phyloP scores from a whole-genome alignment of 1,140 invertebrate genomes.

The Nebria ingens region DNA sequence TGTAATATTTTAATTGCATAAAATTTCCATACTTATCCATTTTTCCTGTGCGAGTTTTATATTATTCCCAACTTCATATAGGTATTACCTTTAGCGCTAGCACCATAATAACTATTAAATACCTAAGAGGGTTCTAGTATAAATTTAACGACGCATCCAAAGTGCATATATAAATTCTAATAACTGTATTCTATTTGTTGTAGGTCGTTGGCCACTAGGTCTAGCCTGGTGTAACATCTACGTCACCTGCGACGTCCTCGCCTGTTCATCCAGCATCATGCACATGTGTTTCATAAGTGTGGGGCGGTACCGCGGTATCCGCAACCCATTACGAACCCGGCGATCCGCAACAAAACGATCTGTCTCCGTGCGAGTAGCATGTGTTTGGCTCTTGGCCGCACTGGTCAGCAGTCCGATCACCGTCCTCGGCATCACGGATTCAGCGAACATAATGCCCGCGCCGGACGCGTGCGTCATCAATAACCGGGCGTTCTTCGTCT shows the following conservation, averaged over 20 bases:
- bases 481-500: constrained; percentile 76
- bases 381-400: constrained; percentile 79
- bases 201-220: constrained; percentile 87
- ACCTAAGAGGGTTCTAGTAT: no score
- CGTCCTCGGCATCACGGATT: constrained; percentile 57
- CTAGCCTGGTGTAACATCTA: constrained; percentile 85
- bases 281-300: constrained; percentile 96
- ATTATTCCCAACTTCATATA: no score
- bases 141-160: no score
- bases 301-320: constrained; percentile 83
- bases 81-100: no score
- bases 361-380: constrained; percentile 69
- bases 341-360: constrained; percentile 65
- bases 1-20: no score
- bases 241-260: constrained; percentile 88
- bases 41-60: no score
- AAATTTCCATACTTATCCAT: no score
- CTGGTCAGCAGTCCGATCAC: constrained; percentile 80
- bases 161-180: no score
- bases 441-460: constrained; percentile 63
- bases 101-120: no score
- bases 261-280: constrained; percentile 88
- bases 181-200: no score
- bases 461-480: constrained; percentile 70
- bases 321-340: constrained; percentile 75